Evolutionary conservation across 2,888 invertebrate genomes (phyloP).

Genomic region (Hymenopus coronatus): DNA sequence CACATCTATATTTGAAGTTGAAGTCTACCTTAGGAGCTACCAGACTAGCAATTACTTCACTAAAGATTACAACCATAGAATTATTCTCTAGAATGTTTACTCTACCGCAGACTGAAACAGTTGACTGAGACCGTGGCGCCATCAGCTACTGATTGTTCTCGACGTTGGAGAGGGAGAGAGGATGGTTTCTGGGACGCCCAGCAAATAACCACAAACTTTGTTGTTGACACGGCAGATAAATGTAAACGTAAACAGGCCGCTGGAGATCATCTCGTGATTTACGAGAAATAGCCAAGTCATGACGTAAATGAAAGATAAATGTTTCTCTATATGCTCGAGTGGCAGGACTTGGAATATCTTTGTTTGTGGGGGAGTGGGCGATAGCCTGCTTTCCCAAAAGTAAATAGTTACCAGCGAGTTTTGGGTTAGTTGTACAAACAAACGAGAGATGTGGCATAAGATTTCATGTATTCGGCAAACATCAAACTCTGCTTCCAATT

Average conservation of each 20-base stretch:
- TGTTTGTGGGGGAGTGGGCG: background rate
- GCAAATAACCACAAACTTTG: background rate
- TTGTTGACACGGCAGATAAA: slow-evolving; percentile 10
- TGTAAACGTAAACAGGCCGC: background rate
- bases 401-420: background rate
- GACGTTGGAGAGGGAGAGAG: background rate
- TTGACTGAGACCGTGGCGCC: no score
- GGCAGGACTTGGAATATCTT: background rate
- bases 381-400: background rate
- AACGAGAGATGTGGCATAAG: background rate
- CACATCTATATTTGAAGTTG: no score
- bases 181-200: background rate
- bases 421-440: background rate
- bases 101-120: no score
- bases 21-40: no score
- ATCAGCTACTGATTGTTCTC: background rate
- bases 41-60: no score
- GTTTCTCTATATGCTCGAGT: background rate
- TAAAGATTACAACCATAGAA: no score
- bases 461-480: background rate
- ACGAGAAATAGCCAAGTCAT: slow-evolving; percentile 3
- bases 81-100: no score
- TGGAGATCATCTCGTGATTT: slow-evolving; percentile 14
- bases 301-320: slow-evolving; percentile 12
- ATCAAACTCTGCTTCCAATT: background rate